phyloP scores from a whole-genome alignment of 2,797 vertebrate species.

The Allobates femoralis region DNA sequence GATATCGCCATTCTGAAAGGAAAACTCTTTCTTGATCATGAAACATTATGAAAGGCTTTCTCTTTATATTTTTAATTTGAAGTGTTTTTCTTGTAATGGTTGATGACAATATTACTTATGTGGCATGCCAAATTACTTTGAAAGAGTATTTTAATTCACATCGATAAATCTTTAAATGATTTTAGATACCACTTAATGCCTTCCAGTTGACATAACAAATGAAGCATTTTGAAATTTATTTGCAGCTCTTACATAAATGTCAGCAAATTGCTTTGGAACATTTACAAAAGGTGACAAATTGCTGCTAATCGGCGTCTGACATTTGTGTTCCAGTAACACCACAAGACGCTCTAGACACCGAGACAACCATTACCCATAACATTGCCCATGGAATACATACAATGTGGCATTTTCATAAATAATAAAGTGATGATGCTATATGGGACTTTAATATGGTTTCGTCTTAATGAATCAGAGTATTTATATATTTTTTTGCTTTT shows the following conservation, averaged over 20 bases:
- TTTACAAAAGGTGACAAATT: constrained; percentile 74
- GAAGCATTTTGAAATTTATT: constrained; percentile 72
- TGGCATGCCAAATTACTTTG: constrained; percentile 69
- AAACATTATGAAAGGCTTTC: background rate
- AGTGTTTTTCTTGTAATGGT: constrained; percentile 69
- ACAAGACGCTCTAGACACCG: constrained; percentile 9
- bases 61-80: constrained; percentile 1
- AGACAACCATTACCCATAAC: constrained; percentile 13
- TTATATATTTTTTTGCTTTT: too few relatives aligned
- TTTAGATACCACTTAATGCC: constrained; percentile 74
- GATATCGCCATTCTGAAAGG: too few relatives aligned
- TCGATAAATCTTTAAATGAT: constrained; percentile 74
- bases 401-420: constrained; percentile 5
- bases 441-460: background rate
- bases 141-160: constrained; percentile 72
- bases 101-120: constrained; percentile 69
- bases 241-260: constrained; percentile 74
- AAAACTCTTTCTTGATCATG: too few relatives aligned
- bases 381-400: background rate
- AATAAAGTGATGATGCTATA: background rate
- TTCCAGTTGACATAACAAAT: constrained; percentile 76
- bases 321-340: constrained; percentile 54
- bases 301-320: constrained; percentile 68
- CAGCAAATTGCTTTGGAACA: constrained; percentile 72
- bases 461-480: too few relatives aligned